These are phyloP conservation scores for Idaea straminata DNA, from an alignment of 2,888 invertebrate species.

Conservation along the genomic window DNA sequence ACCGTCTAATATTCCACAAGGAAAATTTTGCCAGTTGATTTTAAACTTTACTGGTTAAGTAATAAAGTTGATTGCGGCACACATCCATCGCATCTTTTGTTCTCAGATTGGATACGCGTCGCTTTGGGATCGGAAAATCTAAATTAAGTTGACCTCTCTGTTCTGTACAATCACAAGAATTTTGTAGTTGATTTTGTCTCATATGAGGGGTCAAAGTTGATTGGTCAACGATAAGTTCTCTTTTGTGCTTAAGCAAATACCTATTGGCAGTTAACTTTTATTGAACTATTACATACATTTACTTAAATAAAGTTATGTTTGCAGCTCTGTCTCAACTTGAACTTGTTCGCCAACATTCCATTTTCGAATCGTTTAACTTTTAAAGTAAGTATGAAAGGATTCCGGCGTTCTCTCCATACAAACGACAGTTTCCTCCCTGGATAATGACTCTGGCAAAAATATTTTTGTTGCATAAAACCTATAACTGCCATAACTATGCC, in stretches of 20 bases:
- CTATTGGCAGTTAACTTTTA: constrained; percentile 63
- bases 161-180: constrained; percentile 31
- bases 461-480: no score
- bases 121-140: constrained; percentile 54
- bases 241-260: constrained; percentile 66
- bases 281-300: constrained; percentile 66
- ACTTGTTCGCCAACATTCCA: constrained; percentile 33
- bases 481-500: no score
- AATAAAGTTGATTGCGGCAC: constrained; percentile 37
- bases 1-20: constrained; percentile 57
- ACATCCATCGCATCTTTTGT: constrained; percentile 51
- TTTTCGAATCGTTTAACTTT: constrained; percentile 27
- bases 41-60: constrained; percentile 37
- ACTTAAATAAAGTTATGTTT: constrained; percentile 62
- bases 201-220: constrained; percentile 35
- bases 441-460: no score
- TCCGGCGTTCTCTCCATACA: no score
- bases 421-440: no score
- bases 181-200: constrained; percentile 22
- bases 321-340: constrained; percentile 36
- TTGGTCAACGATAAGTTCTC: constrained; percentile 43
- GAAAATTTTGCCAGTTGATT: constrained; percentile 38
- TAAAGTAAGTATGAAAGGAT: constrained; percentile 6
- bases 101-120: constrained; percentile 57
- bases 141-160: constrained; percentile 55